Conservation (phyloP, 2,888 invertebrate species). For the Electrophaes corylata region DNA sequence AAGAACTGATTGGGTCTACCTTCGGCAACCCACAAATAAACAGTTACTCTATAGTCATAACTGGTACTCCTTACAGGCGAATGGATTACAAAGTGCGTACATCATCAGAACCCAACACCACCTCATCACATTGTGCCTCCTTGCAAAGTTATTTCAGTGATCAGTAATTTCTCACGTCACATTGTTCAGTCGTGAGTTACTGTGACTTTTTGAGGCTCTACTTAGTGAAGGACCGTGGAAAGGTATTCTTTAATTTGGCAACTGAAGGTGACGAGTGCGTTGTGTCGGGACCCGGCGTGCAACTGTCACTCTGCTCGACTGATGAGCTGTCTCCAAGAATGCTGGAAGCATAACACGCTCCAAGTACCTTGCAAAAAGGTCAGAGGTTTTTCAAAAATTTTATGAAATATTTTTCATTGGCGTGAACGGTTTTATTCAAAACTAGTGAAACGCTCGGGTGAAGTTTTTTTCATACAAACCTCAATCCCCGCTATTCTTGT, state of each 20-base stretch:
- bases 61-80: background rate
- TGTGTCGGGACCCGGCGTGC: constrained; percentile 46
- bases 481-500: too few species aligned
- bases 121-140: constrained; percentile 55
- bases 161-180: constrained; percentile 57
- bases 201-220: constrained; percentile 56
- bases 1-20: too few species aligned
- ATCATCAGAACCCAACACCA: background rate
- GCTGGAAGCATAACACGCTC: constrained; percentile 9
- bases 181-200: constrained; percentile 54
- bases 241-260: constrained; percentile 72
- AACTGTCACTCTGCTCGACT: constrained; percentile 63
- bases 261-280: constrained; percentile 50
- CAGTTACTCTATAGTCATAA: too few species aligned
- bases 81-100: background rate
- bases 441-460: too few species aligned
- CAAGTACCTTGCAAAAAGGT: background rate
- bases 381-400: background rate
- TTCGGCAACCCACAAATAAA: too few species aligned
- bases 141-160: constrained; percentile 52
- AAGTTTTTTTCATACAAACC: too few species aligned
- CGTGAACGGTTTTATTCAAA: too few species aligned
- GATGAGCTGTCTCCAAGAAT: constrained; percentile 57
- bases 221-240: constrained; percentile 46
- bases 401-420: background rate